phyloP scores from a whole-genome alignment of 2,888 invertebrate species.

The Helleia helle region DNA sequence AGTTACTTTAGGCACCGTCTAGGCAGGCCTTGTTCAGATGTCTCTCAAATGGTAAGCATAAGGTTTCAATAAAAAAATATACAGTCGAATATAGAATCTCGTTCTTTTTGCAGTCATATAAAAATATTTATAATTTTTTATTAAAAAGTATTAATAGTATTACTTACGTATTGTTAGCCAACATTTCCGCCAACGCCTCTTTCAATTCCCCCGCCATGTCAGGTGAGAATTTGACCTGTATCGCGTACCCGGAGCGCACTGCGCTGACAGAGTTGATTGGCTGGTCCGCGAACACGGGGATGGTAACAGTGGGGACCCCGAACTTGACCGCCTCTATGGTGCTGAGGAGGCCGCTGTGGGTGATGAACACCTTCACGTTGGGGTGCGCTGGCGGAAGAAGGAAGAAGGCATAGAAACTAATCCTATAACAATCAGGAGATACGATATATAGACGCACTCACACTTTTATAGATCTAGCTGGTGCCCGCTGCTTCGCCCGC shows the following conservation, averaged over 20 bases:
- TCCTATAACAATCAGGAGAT: too few species aligned
- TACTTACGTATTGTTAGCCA: not conserved
- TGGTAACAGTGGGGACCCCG: not conserved
- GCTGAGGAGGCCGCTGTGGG: not conserved
- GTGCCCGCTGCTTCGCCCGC: too few species aligned
- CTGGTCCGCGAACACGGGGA: not conserved
- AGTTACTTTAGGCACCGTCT: too few species aligned
- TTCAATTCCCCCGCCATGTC: not conserved
- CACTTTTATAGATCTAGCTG: too few species aligned
- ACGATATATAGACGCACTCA: too few species aligned
- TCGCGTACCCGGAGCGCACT: not conserved
- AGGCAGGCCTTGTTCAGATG: too few species aligned
- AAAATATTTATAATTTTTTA: too few species aligned
- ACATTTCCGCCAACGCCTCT: not conserved
- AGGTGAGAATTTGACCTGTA: not conserved
- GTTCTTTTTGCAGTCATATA: too few species aligned
- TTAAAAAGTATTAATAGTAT: not conserved
- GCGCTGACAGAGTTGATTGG: not conserved
- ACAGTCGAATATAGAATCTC: too few species aligned
- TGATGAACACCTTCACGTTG: conserved; percentile 1
- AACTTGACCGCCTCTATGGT: conserved; percentile 3
- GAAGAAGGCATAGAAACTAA: too few species aligned
- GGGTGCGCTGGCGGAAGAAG: conserved; percentile 1
- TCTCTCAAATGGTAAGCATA: too few species aligned
- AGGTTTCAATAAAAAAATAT: too few species aligned